Evolutionary conservation across 1,140 invertebrate species (phyloP).

Genomic region (Ostrea denselamellosa): DNA sequence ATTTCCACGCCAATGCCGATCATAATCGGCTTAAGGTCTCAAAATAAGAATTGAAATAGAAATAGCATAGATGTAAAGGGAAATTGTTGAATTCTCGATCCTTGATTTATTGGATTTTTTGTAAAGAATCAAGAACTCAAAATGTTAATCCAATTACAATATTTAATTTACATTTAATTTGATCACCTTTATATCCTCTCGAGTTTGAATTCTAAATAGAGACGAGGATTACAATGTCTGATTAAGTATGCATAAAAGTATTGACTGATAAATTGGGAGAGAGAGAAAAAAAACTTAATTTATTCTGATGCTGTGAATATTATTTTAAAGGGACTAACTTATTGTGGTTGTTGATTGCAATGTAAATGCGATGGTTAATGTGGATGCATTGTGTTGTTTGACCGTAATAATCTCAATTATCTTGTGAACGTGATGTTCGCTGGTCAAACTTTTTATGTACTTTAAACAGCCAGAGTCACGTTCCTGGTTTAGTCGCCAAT

Average conservation of each 20-base stretch:
- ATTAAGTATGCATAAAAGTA: background rate
- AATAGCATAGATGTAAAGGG: background rate
- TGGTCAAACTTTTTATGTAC: background rate
- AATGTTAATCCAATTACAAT: conserved; percentile 26
- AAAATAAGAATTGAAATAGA: background rate
- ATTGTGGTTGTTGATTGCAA: background rate
- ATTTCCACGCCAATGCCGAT: background rate
- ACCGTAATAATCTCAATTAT: background rate
- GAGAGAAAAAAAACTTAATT: background rate
- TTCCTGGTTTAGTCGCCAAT: background rate
- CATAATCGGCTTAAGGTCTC: background rate
- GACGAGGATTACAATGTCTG: background rate
- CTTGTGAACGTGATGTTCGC: background rate
- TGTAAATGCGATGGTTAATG: background rate
- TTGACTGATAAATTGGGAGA: background rate
- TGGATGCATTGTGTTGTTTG: background rate
- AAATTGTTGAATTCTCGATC: background rate
- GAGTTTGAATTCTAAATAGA: conserved; percentile 12
- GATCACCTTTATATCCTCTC: background rate
- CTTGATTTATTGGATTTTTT: background rate
- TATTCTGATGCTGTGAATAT: background rate
- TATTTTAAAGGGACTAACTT: background rate
- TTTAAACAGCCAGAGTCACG: background rate
- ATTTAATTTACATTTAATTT: background rate
- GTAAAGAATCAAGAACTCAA: background rate